These are phyloP conservation scores for Scopus umbretta DNA, from an alignment of 2,113 vertebrate species.

Conservation along the genomic window DNA sequence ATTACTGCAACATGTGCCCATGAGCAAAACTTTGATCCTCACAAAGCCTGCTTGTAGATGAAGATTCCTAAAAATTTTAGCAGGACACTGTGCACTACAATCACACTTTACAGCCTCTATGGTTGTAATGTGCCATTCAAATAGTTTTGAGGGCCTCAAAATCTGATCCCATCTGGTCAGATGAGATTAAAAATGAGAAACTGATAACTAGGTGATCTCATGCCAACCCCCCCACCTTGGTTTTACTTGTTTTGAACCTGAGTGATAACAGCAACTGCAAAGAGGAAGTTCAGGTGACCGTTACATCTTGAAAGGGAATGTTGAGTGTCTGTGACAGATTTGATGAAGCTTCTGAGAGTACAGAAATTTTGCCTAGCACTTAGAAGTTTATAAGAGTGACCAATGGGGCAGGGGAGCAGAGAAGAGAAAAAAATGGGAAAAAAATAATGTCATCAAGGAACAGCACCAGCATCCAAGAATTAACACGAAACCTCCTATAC, in stretches of 20 bases:
- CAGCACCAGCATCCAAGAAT: background rate
- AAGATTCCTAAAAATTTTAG: background rate
- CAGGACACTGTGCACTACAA: background rate
- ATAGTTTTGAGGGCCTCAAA: background rate
- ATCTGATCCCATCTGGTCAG: background rate
- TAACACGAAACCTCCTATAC: accelerated
- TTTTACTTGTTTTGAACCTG: background rate
- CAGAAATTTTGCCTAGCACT: background rate
- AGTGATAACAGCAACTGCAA: background rate
- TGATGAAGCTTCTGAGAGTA: background rate
- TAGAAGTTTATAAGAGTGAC: background rate
- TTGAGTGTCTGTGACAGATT: background rate
- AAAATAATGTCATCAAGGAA: background rate
- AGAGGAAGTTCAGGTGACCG: background rate
- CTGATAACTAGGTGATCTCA: background rate
- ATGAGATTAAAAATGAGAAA: background rate
- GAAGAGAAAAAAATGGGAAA: background rate
- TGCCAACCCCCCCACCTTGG: too few relatives aligned
- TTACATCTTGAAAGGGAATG: background rate
- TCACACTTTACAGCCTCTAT: background rate
- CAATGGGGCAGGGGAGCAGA: background rate
- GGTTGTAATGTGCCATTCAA: background rate
- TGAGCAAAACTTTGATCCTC: background rate
- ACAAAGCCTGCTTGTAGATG: background rate
- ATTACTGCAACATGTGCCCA: background rate